Evolutionary conservation across 2,888 invertebrate species (phyloP).

Genomic region (Elysia crispata): DNA sequence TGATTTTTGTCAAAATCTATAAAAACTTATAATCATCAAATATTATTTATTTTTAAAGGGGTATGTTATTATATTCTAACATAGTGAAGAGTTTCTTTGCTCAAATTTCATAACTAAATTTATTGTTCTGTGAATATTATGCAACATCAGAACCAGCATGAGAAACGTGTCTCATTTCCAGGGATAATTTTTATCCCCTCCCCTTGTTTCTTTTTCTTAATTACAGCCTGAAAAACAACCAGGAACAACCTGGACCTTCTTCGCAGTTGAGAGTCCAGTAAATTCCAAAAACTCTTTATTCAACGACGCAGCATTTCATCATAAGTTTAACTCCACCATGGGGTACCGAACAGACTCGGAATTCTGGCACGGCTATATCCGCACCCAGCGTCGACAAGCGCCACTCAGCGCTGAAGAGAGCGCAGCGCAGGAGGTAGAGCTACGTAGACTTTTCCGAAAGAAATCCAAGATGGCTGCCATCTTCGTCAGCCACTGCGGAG

Average conservation of each 20-base stretch:
- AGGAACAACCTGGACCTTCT: slow-evolving; percentile 49
- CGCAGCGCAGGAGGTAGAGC: background rate
- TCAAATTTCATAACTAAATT: too few relatives aligned
- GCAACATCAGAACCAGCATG: too few relatives aligned
- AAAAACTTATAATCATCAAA: too few relatives aligned
- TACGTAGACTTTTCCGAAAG: slow-evolving; percentile 23
- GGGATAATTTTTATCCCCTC: too few relatives aligned
- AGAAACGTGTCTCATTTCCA: too few relatives aligned
- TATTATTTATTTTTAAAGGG: too few relatives aligned
- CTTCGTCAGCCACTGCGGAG: slow-evolving; percentile 60
- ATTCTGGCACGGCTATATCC: slow-evolving; percentile 48
- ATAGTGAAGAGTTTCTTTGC: too few relatives aligned
- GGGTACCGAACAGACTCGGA: slow-evolving; percentile 49
- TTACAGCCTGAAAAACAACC: background rate
- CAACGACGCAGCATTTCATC: slow-evolving; percentile 16
- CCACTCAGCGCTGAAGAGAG: too few relatives aligned
- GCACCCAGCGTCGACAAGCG: background rate
- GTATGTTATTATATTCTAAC: too few relatives aligned
- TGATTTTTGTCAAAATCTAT: too few relatives aligned
- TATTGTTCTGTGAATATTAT: too few relatives aligned
- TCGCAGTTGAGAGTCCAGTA: slow-evolving; percentile 48
- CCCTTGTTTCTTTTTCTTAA: too few relatives aligned
- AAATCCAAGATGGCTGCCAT: slow-evolving; percentile 56
- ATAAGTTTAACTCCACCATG: slow-evolving; percentile 51
- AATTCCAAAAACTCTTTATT: slow-evolving; percentile 21